Conservation (phyloP, 2,797 vertebrate species). For the Manis javanica region DNA sequence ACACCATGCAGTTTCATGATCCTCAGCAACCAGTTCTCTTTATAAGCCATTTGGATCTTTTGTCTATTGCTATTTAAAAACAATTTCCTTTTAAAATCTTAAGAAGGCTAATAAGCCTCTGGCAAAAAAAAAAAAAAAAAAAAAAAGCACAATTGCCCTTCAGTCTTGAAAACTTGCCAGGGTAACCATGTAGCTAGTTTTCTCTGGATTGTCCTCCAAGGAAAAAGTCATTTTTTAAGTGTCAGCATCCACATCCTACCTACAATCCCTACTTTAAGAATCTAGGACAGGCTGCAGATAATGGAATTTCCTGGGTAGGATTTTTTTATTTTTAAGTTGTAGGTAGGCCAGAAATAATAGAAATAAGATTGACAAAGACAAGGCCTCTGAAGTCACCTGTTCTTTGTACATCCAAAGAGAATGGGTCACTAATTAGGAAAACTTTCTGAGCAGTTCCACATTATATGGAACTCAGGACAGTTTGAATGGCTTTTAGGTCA, state of each 20-base stretch:
- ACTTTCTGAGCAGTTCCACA: not conserved
- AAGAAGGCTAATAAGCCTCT: not conserved
- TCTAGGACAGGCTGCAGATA: not conserved
- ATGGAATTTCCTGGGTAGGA: not conserved
- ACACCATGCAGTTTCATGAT: not conserved
- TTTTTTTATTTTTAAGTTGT: not conserved
- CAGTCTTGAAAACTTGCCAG: not conserved
- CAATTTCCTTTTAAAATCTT: constrained; percentile 50
- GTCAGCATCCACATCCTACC: not conserved
- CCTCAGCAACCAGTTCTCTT: not conserved
- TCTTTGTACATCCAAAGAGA: not conserved
- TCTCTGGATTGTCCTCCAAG: not conserved
- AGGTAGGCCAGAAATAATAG: not conserved
- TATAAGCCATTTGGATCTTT: not conserved
- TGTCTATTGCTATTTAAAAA: constrained; percentile 29
- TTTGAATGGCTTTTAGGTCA: constrained; percentile 34
- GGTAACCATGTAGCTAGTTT: not conserved
- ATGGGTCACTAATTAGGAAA: constrained; percentile 10
- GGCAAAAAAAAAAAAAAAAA: not conserved
- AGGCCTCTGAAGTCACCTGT: not conserved
- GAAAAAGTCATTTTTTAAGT: not conserved
- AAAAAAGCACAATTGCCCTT: not conserved
- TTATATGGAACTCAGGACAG: not conserved
- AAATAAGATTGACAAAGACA: constrained; percentile 46
- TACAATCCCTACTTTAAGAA: not conserved